Conservation (phyloP, 1,140 invertebrate species). For the Sitodiplosis mosellana region DNA sequence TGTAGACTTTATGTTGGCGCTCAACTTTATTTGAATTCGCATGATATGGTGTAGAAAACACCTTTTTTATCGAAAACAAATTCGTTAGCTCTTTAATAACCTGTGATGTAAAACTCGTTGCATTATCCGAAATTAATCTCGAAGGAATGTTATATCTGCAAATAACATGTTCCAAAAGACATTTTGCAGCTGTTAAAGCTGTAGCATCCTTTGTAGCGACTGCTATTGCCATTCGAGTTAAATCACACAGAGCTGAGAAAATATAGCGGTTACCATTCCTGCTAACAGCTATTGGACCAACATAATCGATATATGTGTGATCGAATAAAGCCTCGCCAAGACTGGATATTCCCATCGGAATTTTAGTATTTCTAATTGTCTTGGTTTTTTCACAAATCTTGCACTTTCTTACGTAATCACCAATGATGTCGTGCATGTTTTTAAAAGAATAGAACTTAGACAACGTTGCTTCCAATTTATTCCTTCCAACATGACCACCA, state of each 20-base stretch:
- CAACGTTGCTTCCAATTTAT: no score
- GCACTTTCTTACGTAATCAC: slow-evolving; percentile 9
- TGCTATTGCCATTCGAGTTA: not conserved
- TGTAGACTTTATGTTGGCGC: no score
- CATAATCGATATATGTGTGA: slow-evolving; percentile 9
- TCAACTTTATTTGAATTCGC: no score
- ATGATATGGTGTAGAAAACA: no score
- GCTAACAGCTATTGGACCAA: slow-evolving; percentile 8
- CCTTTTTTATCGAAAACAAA: no score
- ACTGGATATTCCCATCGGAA: slow-evolving; percentile 10
- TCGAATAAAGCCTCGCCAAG: slow-evolving; percentile 8
- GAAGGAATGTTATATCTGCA: no score
- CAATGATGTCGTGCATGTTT: slow-evolving; percentile 3
- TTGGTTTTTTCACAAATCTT: slow-evolving; percentile 9
- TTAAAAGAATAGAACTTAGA: not conserved
- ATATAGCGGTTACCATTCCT: not conserved
- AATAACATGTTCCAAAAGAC: no score
- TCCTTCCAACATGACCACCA: not conserved
- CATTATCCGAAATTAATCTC: no score
- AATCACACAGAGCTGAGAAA: not conserved
- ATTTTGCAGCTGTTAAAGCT: no score
- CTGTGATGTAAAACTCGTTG: no score
- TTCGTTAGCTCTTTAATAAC: no score
- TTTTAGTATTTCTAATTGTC: slow-evolving; percentile 6
- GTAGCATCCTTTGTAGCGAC: not conserved